These are phyloP conservation scores for Plumapathes pennacea DNA, from an alignment of 92 coral and sea anemone genomes.

Conservation along the genomic window DNA sequence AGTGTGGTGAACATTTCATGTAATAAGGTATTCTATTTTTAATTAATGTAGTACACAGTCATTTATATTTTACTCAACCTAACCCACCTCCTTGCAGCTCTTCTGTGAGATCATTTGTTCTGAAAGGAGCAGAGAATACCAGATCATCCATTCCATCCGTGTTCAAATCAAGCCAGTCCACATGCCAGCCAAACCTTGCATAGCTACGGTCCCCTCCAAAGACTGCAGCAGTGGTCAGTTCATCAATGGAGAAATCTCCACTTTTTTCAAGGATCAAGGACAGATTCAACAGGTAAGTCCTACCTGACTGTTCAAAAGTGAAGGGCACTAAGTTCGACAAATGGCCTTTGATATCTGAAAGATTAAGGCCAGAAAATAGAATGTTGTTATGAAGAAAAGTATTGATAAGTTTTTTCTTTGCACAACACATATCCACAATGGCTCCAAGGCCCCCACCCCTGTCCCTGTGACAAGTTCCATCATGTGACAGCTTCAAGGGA, in stretches of 20 bases:
- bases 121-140: slow-evolving; percentile 83
- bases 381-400: no score
- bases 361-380: background rate
- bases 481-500: no score
- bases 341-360: slow-evolving; percentile 68
- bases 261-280: slow-evolving; percentile 41
- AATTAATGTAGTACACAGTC: background rate
- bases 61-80: background rate
- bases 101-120: slow-evolving; percentile 80
- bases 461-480: no score
- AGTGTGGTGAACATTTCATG: background rate
- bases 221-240: slow-evolving; percentile 30
- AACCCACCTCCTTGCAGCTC: slow-evolving; percentile 71
- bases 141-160: slow-evolving; percentile 79
- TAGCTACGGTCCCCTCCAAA: slow-evolving; percentile 96
- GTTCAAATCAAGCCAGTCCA: slow-evolving; percentile 70
- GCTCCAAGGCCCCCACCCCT: no score
- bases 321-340: slow-evolving; percentile 31
- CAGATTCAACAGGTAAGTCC: slow-evolving; percentile 62
- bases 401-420: background rate
- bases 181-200: slow-evolving; percentile 86
- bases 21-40: background rate
- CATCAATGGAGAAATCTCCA: slow-evolving; percentile 34
- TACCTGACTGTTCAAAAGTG: slow-evolving; percentile 85
- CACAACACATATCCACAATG: no score